Percentiles rank a stretch among this genome's conserved stretches.
Evolutionary conservation across 2,797 vertebrate genomes (phyloP).

Genomic region (Tragopan temminckii): DNA sequence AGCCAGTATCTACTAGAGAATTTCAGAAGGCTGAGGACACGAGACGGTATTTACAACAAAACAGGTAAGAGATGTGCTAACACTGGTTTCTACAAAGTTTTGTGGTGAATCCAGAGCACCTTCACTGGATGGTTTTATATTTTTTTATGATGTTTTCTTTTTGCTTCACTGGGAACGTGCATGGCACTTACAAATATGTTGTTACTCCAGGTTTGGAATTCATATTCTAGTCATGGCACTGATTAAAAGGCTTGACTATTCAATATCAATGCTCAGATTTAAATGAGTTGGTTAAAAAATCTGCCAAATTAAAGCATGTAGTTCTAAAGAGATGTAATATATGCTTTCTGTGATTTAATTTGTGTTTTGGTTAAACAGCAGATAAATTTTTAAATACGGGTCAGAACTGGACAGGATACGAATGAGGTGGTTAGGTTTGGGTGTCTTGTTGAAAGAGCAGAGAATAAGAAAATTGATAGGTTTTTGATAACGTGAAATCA

Average conservation of each 20-base stretch:
- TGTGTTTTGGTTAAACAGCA: background rate
- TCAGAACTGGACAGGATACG: background rate
- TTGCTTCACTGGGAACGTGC: background rate
- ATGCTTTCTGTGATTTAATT: background rate
- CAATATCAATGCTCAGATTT: background rate
- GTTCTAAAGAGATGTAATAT: background rate
- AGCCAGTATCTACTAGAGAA: conserved; percentile 80
- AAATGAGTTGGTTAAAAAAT: background rate
- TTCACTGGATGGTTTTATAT: background rate
- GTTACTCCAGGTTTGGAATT: background rate
- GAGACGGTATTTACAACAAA: conserved; percentile 82
- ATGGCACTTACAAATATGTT: background rate
- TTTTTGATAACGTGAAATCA: background rate
- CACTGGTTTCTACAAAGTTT: background rate
- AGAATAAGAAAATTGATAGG: background rate
- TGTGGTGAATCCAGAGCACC: rapidly evolving
- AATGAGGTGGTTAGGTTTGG: background rate
- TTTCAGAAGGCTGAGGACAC: conserved; percentile 85
- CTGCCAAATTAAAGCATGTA: background rate
- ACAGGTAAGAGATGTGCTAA: conserved; percentile 77
- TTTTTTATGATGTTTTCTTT: background rate
- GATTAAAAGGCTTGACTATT: background rate
- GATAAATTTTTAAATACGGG: background rate
- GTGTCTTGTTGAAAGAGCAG: background rate
- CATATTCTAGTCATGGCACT: background rate